Evolutionary conservation across 2,113 vertebrate species (phyloP), one percentile per base, ranked within the genome.

Genomic region (Elephantulus edwardii): DNA sequence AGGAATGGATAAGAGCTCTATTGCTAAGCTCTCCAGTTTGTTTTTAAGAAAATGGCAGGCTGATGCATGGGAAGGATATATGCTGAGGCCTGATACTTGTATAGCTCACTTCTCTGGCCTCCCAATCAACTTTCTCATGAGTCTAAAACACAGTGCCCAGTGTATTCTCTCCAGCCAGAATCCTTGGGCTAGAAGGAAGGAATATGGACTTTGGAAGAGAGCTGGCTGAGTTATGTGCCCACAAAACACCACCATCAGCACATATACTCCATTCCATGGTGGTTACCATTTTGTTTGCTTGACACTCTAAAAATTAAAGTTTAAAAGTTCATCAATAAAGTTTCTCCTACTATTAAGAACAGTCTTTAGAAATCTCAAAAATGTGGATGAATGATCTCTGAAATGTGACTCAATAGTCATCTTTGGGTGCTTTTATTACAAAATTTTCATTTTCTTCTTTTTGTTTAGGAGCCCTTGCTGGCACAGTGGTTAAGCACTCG

Each of bases 241-340:
- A 24, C 6, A 38, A 88, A 74, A 75, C 11, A 28, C 56, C n/a
- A 68, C 17, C 30, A 52, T 24, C 33, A 83, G 38, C 38, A 30
- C 44, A 60, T 13, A 26, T 5, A 66, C 54, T 28, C 0, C 24
- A 72, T 35, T 35, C 70, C 16, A 64, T 2, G 28, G 48, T 12
- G 28, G n/a, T 20, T 40, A 62, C 50, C 60, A 46, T 48, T 90
- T 83, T 54, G 16, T n/a, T n/a, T 35, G 42, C 44, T 33, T 89
- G 85, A 94, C 90, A 83, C 8, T 4, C 60, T 92, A 81, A 93
- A 95, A 72, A 88, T 35, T 60, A 72, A 93, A 83, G 17, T 33
- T 54, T n/a, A 85, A 24, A 60, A 82, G 9, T 7, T 75, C 19
- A 58, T 89, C 56, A 60, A 90, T 85, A 92, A 6, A 42, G 14